Percentiles rank a stretch among this genome's conserved stretches.
Evolutionary conservation across 2,888 invertebrate species (phyloP).

Genomic region (Stenolophus ochropezus): DNA sequence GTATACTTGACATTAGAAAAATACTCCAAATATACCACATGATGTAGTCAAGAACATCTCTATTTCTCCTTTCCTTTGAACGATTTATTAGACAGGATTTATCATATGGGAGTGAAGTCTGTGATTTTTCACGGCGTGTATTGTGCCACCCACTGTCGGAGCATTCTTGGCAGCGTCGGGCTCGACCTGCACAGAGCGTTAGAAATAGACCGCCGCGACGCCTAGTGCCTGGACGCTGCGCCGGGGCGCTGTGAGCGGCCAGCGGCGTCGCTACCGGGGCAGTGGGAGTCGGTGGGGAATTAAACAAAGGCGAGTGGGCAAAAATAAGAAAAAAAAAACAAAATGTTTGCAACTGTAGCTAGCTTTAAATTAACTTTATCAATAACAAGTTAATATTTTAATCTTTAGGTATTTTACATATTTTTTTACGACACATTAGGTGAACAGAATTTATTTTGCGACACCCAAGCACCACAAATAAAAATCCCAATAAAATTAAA

Average conservation of each 20-base stretch:
- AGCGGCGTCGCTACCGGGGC: background rate
- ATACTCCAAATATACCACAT: background rate
- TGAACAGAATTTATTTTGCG: too few relatives aligned
- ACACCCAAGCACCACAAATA: too few relatives aligned
- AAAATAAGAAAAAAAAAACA: too few relatives aligned
- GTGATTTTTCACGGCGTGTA: background rate
- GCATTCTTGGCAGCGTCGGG: background rate
- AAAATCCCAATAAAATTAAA: too few relatives aligned
- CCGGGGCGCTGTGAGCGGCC: background rate
- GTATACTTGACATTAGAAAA: background rate
- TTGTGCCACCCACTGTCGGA: background rate
- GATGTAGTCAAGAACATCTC: background rate
- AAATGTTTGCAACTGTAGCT: too few relatives aligned
- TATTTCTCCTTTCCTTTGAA: background rate
- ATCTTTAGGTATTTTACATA: too few relatives aligned
- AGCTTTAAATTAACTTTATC: too few relatives aligned
- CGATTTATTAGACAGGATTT: background rate
- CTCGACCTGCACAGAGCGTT: background rate
- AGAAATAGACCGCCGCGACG: conserved; percentile 2
- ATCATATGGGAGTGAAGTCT: background rate
- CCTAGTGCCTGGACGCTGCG: background rate
- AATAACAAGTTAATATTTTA: too few relatives aligned
- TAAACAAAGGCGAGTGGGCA: too few relatives aligned
- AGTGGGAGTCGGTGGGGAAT: background rate
- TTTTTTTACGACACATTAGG: too few relatives aligned